These are phyloP conservation scores for Drosophila leonis DNA, from an alignment of 2,888 invertebrate species.

Conservation along the genomic window DNA sequence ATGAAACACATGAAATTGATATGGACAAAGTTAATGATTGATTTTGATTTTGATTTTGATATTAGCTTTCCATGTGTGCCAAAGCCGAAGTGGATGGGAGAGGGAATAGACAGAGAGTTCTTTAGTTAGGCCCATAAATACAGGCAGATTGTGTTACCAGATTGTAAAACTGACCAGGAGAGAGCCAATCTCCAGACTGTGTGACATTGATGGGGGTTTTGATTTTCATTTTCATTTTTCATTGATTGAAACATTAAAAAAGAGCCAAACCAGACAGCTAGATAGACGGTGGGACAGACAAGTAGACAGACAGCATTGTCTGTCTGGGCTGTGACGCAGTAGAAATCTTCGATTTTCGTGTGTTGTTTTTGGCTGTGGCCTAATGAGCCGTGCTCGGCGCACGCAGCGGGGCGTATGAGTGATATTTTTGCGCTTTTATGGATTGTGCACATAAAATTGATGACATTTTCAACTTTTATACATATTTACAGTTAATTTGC, in stretches of 20 bases:
- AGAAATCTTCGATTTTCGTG: conserved; percentile 38
- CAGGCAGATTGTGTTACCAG: conserved; percentile 75
- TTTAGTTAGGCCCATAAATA: conserved; percentile 49
- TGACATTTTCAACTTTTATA: conserved; percentile 78
- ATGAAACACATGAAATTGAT: conserved; percentile 66
- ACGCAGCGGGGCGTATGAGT: conserved; percentile 75
- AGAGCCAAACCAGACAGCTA: conserved; percentile 7
- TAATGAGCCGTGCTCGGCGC: conserved; percentile 68
- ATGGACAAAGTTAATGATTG: conserved; percentile 71
- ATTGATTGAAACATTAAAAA: conserved; percentile 79
- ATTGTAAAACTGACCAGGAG: conserved; percentile 66
- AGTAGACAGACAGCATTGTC: conserved; percentile 24
- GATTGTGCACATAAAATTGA: conserved; percentile 53
- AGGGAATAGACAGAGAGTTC: conserved; percentile 4
- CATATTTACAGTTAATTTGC: conserved; percentile 77
- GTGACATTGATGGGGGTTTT: conserved; percentile 81
- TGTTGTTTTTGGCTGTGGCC: conserved; percentile 13
- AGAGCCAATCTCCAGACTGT: conserved; percentile 13
- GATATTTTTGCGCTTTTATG: conserved; percentile 75
- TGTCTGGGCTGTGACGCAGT: conserved; percentile 36
- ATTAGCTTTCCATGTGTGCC: conserved; percentile 25
- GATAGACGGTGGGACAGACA: conserved; percentile 6
- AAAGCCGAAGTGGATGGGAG: not conserved
- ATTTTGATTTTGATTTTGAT: conserved; percentile 66
- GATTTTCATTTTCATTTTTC: conserved; percentile 68